Base-by-base conservation (phyloP, 1,140 invertebrate genomes). In the Periplaneta americana region DNA sequence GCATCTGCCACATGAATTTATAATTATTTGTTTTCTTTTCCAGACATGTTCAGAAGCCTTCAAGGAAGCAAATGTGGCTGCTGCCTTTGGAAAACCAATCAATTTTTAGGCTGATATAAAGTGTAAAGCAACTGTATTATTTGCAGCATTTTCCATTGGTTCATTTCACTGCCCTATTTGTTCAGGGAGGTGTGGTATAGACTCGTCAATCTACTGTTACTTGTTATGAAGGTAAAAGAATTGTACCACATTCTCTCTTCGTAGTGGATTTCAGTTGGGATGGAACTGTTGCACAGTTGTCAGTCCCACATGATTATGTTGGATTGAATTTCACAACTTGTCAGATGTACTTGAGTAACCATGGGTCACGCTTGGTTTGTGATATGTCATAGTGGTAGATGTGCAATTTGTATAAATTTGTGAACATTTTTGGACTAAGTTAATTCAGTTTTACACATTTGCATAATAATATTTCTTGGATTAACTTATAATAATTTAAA, bases 11-110 rank as follows among this genome's bases (percentile, higher is more conserved):
- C n/a, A n/a, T n/a, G n/a, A n/a, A n/a, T n/a, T n/a, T n/a, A n/a
- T n/a, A n/a, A n/a, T 37, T 36, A 83, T 81, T 81, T 81, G 85
- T 84, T 86, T 86, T 87, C 85, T 87, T 84, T 90, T 90, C 33
- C 90, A 98, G 95, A 99, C 99, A 34, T 98, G 98, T 85, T 92
- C 98, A 3, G 99, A 99, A 91, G 98, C 99, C 2, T 91, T 99
- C 80, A 93, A 98, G 88, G 99, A 99, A 91, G 99, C 98, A 13
- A 98, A 99, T 87, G 87, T 99, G 37, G 94, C 96, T 31, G 98
- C 98, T 4, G 99, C 97, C 87, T 97, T 93, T 88, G 99, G 99
- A 83, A 99, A 99, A 91, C 93, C 99, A 33, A 99, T 99, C 88
- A 99, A 99, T 89, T 99, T 98, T 89, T 66, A 66, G 48, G 22